Base-by-base conservation (phyloP, 2,113 vertebrate genomes). In the Hemicordylus capensis region DNA sequence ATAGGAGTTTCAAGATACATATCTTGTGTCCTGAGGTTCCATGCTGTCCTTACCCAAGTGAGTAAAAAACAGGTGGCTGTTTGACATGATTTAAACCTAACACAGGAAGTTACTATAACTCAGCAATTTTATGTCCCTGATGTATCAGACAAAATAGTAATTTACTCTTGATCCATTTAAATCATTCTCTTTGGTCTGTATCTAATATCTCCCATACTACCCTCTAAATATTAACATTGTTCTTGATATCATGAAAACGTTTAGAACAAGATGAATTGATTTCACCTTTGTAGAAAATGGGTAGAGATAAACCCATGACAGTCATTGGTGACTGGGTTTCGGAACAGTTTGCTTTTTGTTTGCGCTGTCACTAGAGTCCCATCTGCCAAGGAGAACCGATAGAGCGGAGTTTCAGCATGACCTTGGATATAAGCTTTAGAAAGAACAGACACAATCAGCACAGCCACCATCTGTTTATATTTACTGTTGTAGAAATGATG, bases 331-430 rank as follows among this genome's bases (percentile, higher is more conserved):
- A 95, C 97, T 34, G 97, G 97, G 87, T 98, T 98, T 86, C 97
- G 97, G 72, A 98, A 98, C 10, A 99, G 96, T 87, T 98, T 98
- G 72, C 97, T 99, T 89, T 98, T 98, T 0, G 99, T 99, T 90
- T 98, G 98, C 4, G 98, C 99, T 0, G 98, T 98, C 90, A 99
- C 98, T 85, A 97, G 96, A 2, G 98, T 99, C 78, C 99, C 99
- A 86, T 99, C 98, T 6, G 98, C 97, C 85, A 99, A 95, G 0
- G 98, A 99, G 92, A 99, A 99, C 48, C 97, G 97, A 89, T 99
- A 99, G 6, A 98, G 78, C 0, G 99, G 98, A 0, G 98, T 99
- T 95, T 99, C 98, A 3, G 99, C 97, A 31, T 98, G 97, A 22
- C 98, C 98, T 19, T 97, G 97, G 28, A 97, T 96, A 69, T 98